Evolutionary conservation across 2,888 invertebrate species (phyloP), one percentile per base, ranked within the genome.

Genomic region (Alitta virens): DNA sequence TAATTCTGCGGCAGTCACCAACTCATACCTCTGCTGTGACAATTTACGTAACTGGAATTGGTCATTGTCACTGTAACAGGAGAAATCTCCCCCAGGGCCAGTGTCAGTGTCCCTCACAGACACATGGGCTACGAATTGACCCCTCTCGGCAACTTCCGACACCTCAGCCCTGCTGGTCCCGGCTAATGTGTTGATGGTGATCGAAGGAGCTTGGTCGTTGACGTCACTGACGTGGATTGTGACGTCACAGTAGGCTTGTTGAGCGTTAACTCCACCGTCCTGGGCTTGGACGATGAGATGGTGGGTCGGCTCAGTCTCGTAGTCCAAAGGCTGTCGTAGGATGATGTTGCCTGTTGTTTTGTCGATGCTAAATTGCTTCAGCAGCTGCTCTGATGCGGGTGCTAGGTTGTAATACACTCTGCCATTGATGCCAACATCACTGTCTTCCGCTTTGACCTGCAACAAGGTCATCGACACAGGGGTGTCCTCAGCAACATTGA

Each of bases 401-500:
- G 38, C 7, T 14, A 64, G 54, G 18, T 38, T 5, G 51, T 64
- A 64, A 23, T 7, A 43, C 9, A 64, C 52, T 2, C 21, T 25
- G 1, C 64, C 64, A 26, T 64, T 62, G 9, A 23, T 25, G 0
- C 64, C 64, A 7, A 38, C 21, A 27, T 64, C 64, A 0, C 26
- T 18, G 33, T 64, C 64, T 2, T 12, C 16, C 1, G 64, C 64
- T 25, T 27, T 18, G n/a, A 64, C 55, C 9, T 43, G 51, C 25
- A 62, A 12, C 1, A 64, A 42, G 1, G 62, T 27, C 12, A 23
- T 27, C n/a, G 93, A 91, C 63, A 91, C 84, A n/a, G 92, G 88
- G 63, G 90, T 88, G 80, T 94, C 94, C 82, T 95, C 94, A 24
- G 89, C 88, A 43, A 96, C 89, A 12, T 87, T 87, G 54, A 88